phyloP scores from a whole-genome alignment of 2,888 invertebrate species.

The Megaustenia siamemsis region DNA sequence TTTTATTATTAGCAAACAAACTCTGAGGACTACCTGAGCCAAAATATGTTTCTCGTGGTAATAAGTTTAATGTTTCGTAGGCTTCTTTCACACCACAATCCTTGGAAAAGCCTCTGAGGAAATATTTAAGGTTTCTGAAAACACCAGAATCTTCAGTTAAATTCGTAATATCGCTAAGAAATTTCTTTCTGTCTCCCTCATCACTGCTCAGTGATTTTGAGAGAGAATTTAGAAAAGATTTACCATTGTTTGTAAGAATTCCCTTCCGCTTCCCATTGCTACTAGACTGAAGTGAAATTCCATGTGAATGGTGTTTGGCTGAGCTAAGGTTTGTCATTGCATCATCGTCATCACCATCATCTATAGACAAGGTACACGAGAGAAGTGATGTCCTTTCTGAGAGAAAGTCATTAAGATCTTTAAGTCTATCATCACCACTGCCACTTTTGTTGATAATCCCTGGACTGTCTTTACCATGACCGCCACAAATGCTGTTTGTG shows the following conservation, averaged over 20 bases:
- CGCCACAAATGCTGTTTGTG: slow-evolving; percentile 2
- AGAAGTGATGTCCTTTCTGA: slow-evolving; percentile 51
- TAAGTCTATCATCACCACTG: slow-evolving; percentile 41
- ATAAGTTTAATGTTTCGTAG: slow-evolving; percentile 37
- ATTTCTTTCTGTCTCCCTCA: slow-evolving; percentile 44
- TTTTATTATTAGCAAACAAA: background rate
- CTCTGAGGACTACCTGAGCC: slow-evolving; percentile 50
- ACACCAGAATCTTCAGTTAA: slow-evolving; percentile 50
- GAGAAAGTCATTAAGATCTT: slow-evolving; percentile 46
- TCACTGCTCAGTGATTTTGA: slow-evolving; percentile 43
- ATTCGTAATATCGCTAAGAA: slow-evolving; percentile 36
- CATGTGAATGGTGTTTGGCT: slow-evolving; percentile 9
- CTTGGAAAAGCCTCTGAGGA: slow-evolving; percentile 42
- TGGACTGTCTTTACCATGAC: slow-evolving; percentile 7
- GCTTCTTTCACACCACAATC: background rate
- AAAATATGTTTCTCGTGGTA: slow-evolving; percentile 49
- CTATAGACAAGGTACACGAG: slow-evolving; percentile 50
- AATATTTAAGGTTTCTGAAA: slow-evolving; percentile 50
- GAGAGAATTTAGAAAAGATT: slow-evolving; percentile 43
- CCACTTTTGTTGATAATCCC: slow-evolving; percentile 2
- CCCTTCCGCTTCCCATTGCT: slow-evolving; percentile 44
- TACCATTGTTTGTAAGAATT: slow-evolving; percentile 29
- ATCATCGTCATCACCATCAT: slow-evolving; percentile 39
- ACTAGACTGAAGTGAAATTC: background rate
- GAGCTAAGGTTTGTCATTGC: slow-evolving; percentile 29